Evolutionary conservation across 2,888 invertebrate genomes (phyloP), one percentile per base, ranked within the genome.

Genomic region (Polydesmus complanatus): DNA sequence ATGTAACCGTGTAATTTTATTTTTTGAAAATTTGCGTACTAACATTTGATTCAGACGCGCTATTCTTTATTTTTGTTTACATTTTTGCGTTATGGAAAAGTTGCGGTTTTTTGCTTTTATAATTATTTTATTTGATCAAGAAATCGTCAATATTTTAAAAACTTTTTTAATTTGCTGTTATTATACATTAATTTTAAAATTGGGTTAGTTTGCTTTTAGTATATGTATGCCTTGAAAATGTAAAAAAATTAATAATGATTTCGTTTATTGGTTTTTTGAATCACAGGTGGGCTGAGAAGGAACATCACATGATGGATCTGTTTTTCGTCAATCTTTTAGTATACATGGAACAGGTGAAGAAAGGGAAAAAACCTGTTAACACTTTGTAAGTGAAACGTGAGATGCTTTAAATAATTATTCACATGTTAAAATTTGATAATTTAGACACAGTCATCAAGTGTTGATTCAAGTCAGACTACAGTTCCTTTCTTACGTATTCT

Each of bases 401-500:
- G 18, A 14, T 14, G 37, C 37, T 37, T 37, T 37, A 37, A 37
- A 37, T 37, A 14, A 14, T 37, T 37, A 8, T 37, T 37, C 5
- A 37, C 5, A 37, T 52, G n/a, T 52, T 11, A 3, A 3, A 3
- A 37, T 57, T 5, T 26, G 1, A 14, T 59, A n/a, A 62, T 64
- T 1, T 37, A 61, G 62, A 19, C 82, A 62, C 84, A 82, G 70
- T 80, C 90, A 90, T 74, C 85, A 88, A 73, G 88, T 88, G 54
- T 90, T 94, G 74, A 84, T 95, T 59, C 92, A 93, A 70, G 92
- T 92, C 58, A 80, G 94, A 23, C 75, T 95, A 68, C 88, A 91
- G 73, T 95, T 95, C 77, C 79, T 95, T 59, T 88, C 93, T 2
- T 90, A 92, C 58, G 85, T 95, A 58, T 95, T 91, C 75, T 91